Percentiles rank a stretch among this genome's conserved stretches.
These are phyloP conservation scores for Clepsis dumicolana DNA, from an alignment of 2,888 invertebrate species.

Conservation along the genomic window DNA sequence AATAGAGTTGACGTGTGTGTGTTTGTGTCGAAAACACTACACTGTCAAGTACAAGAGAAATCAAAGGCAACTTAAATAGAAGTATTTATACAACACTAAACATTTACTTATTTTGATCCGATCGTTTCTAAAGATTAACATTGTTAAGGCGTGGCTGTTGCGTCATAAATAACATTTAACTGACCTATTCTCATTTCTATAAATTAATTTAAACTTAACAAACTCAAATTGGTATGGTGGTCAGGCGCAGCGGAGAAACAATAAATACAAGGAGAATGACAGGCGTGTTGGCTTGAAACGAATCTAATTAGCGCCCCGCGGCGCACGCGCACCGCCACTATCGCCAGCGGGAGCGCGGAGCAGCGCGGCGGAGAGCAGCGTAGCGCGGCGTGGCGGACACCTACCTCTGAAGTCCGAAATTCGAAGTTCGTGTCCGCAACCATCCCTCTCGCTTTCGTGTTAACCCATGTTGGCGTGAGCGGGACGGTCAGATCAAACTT, in stretches of 20 bases:
- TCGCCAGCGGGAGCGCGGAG: background rate
- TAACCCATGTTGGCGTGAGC: no score
- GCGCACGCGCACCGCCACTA: conserved; percentile 12
- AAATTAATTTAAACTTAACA: conserved; percentile 42
- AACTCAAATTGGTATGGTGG: conserved; percentile 28
- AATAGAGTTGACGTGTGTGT: no score
- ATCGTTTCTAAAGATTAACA: conserved; percentile 20
- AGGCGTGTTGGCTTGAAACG: conserved; percentile 22
- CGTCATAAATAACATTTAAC: conserved; percentile 33
- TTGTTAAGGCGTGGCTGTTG: conserved; percentile 20
- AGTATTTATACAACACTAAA: conserved; percentile 3
- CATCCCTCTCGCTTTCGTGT: no score
- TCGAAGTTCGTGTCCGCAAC: no score
- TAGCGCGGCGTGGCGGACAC: no score
- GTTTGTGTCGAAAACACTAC: no score
- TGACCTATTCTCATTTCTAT: conserved; percentile 36
- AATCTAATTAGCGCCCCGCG: conserved; percentile 27
- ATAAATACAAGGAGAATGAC: conserved; percentile 36
- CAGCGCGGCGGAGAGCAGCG: no score
- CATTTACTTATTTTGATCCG: conserved; percentile 24
- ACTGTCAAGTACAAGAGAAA: no score
- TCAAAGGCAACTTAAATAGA: conserved; percentile 12
- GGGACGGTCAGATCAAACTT: no score
- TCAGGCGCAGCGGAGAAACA: conserved; percentile 29
- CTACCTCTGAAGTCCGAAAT: no score